phyloP scores from a whole-genome alignment of 1,140 invertebrate species.

The Drosophila subpulchrella region DNA sequence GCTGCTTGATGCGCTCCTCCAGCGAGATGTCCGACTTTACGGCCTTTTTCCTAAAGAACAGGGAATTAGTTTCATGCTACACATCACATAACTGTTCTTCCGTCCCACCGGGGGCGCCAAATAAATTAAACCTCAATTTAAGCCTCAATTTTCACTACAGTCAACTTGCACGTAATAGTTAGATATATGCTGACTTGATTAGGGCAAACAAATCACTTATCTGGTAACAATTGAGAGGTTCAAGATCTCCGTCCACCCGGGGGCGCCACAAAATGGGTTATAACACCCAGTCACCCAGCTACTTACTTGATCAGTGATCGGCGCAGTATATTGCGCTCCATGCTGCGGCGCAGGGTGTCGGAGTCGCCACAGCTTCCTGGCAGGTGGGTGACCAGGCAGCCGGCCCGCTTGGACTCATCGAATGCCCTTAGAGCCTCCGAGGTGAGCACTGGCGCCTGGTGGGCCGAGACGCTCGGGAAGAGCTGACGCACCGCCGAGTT shows the following conservation, averaged over 20 bases:
- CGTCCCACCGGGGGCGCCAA: background rate
- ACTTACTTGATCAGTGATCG: conserved; percentile 89
- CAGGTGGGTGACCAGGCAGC: conserved; percentile 84
- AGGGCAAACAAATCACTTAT: too few relatives aligned
- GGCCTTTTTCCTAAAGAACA: conserved; percentile 84
- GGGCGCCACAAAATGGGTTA: background rate
- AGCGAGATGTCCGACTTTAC: conserved; percentile 88
- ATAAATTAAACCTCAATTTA: too few relatives aligned
- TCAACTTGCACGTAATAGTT: too few relatives aligned
- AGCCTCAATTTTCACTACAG: too few relatives aligned
- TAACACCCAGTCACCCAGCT: background rate
- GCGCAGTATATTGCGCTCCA: conserved; percentile 90
- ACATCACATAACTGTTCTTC: too few relatives aligned
- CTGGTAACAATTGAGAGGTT: too few relatives aligned
- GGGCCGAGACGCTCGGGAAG: conserved; percentile 87
- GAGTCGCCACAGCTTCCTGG: conserved; percentile 86
- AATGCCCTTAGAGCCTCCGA: conserved; percentile 88
- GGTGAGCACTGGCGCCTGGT: conserved; percentile 88
- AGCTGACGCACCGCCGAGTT: conserved; percentile 91
- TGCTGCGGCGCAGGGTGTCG: conserved; percentile 87
- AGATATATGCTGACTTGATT: too few relatives aligned
- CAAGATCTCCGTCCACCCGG: too few relatives aligned
- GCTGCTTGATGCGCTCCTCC: conserved; percentile 91
- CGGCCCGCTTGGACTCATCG: conserved; percentile 87
- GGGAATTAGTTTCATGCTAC: too few relatives aligned